phyloP scores from a whole-genome alignment of 2,888 invertebrate genomes.

The Schrankia costaestrigalis region DNA sequence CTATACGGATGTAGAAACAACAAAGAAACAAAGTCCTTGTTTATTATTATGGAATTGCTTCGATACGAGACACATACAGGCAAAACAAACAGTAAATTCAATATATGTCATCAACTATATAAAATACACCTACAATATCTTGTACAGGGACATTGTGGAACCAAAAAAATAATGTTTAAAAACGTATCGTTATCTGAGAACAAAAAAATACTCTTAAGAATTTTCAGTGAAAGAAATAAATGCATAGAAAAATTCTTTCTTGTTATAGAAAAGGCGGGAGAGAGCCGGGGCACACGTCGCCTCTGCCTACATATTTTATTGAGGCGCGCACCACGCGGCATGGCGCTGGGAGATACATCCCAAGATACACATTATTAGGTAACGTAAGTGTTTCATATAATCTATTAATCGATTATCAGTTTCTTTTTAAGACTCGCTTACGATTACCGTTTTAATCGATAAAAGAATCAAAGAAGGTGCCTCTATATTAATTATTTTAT shows the following conservation, averaged over 20 bases:
- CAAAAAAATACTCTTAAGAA: constrained; percentile 49
- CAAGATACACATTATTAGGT: constrained; percentile 38
- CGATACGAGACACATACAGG: constrained; percentile 16
- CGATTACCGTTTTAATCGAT: constrained; percentile 7
- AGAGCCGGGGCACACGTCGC: constrained; percentile 59
- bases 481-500: constrained; percentile 10
- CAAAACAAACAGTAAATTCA: constrained; percentile 32
- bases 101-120: constrained; percentile 25
- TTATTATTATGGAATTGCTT: constrained; percentile 14
- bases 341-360: constrained; percentile 36
- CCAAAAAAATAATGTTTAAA: constrained; percentile 22
- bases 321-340: constrained; percentile 43
- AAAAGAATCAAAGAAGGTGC: constrained; percentile 5
- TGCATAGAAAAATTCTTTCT: constrained; percentile 78
- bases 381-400: constrained; percentile 16
- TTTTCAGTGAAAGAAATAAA: constrained; percentile 66
- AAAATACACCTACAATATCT: constrained; percentile 32
- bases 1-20: constrained; percentile 14
- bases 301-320: constrained; percentile 78
- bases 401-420: constrained; percentile 17
- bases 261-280: constrained; percentile 72
- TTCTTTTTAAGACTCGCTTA: neutral
- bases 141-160: constrained; percentile 14
- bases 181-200: constrained; percentile 35
- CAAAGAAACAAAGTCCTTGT: constrained; percentile 16